Percentiles rank a stretch among this genome's conserved stretches.
phyloP scores from a whole-genome alignment of 2,797 vertebrate genomes.

The Gambusia yucatana region DNA sequence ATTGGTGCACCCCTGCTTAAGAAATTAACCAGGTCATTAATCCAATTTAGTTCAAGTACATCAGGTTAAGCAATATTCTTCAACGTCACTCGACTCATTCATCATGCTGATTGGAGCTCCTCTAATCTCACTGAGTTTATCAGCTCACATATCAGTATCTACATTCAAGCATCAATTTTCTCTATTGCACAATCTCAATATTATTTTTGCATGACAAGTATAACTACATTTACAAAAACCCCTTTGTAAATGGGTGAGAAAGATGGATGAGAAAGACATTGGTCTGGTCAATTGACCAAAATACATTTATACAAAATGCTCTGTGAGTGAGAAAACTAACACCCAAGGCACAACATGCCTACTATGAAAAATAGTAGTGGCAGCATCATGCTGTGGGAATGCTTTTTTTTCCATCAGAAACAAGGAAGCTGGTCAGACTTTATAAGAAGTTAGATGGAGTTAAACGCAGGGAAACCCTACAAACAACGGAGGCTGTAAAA shows the following conservation, averaged over 20 bases:
- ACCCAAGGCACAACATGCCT: neutral
- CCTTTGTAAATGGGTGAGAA: neutral
- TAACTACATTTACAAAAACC: neutral
- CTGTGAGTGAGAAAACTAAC: neutral
- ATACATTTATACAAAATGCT: neutral
- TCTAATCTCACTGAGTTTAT: neutral
- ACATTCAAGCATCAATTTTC: neutral
- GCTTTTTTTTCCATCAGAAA: neutral
- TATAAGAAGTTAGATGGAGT: neutral
- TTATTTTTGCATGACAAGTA: neutral
- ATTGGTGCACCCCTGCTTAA: neutral
- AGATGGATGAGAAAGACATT: neutral
- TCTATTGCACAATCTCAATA: neutral
- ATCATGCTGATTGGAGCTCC: neutral
- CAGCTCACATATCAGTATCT: neutral
- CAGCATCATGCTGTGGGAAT: neutral
- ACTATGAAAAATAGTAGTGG: neutral
- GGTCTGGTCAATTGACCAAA: neutral
- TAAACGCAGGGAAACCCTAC: neutral
- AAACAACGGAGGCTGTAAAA: neutral
- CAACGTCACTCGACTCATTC: neutral
- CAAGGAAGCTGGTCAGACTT: neutral
- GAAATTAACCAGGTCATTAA: neutral
- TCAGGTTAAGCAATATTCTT: neutral
- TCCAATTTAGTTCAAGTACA: neutral